Percentiles rank a stretch among this genome's conserved stretches.
These are phyloP conservation scores for Rhyacichthys aspro DNA, from an alignment of 2,797 vertebrate genomes.

Conservation along the genomic window DNA sequence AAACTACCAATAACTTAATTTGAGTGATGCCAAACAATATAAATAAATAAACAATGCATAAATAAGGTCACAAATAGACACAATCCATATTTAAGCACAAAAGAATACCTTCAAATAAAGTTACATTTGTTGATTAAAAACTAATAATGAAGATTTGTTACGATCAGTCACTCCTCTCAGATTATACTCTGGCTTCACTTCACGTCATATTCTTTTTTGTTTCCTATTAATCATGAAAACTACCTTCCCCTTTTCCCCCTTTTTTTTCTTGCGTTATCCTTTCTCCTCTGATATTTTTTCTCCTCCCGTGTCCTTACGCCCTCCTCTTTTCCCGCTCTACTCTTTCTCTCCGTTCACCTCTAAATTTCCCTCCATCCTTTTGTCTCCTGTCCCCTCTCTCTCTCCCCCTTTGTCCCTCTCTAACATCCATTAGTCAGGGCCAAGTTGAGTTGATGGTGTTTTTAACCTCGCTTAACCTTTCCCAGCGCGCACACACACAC, in stretches of 20 bases:
- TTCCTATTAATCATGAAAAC: neutral
- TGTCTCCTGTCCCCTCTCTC: conserved; percentile 41
- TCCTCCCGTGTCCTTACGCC: conserved; percentile 7
- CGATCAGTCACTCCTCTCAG: neutral
- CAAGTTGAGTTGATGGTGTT: conserved; percentile 81
- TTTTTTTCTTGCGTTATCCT: conserved; percentile 1
- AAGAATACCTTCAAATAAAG: no score
- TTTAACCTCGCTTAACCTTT: conserved; percentile 79
- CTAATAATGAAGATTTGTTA: no score
- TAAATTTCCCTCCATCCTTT: conserved; percentile 60
- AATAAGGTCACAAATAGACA: no score
- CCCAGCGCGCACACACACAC: conserved; percentile 14
- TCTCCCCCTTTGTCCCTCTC: conserved; percentile 53
- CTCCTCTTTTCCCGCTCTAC: conserved; percentile 18
- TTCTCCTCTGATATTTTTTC: neutral
- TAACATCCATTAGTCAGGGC: conserved; percentile 79
- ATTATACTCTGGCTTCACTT: conserved; percentile 2
- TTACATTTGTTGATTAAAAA: no score
- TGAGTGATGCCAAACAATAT: no score
- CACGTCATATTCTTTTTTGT: no score
- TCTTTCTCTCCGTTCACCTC: conserved; percentile 55
- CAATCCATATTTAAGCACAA: no score
- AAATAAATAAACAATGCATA: no score
- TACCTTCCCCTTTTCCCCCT: conserved; percentile 14
- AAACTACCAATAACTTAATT: no score